Evolutionary conservation across 2,113 vertebrate genomes (phyloP).

Genomic region (Malurus elegans): DNA sequence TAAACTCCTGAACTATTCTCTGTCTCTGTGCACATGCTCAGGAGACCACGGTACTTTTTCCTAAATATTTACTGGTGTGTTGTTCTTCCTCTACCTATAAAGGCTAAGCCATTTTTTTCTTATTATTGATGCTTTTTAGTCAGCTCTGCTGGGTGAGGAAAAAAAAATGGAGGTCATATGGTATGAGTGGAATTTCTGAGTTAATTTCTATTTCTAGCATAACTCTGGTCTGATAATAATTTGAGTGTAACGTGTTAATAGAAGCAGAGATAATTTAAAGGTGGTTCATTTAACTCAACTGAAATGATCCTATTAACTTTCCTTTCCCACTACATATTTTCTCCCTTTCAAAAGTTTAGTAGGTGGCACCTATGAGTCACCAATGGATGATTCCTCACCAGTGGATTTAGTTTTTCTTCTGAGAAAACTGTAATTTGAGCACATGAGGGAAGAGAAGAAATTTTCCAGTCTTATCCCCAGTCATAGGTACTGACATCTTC

Average conservation of each 20-base stretch:
- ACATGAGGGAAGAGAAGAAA: neutral
- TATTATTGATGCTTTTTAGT: neutral
- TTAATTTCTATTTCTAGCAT: neutral
- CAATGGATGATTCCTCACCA: neutral
- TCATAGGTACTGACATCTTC: neutral
- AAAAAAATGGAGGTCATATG: neutral
- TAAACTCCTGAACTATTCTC: neutral
- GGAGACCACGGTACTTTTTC: neutral
- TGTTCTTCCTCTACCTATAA: neutral
- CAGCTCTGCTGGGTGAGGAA: neutral
- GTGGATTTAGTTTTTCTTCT: neutral
- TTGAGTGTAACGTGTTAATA: neutral
- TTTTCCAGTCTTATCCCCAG: neutral
- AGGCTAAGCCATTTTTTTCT: slow-evolving; percentile 5
- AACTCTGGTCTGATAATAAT: neutral
- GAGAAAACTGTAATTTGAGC: neutral
- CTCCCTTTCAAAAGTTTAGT: neutral
- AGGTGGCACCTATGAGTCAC: neutral
- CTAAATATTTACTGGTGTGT: neutral
- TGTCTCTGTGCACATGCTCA: neutral
- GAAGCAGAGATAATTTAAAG: neutral
- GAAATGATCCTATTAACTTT: neutral
- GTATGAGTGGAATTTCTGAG: neutral
- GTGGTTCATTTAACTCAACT: neutral
- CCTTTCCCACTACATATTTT: neutral